Evolutionary conservation across 2,113 vertebrate species (phyloP), one percentile per base, ranked within the genome.

Genomic region (Pterocles orientalis): DNA sequence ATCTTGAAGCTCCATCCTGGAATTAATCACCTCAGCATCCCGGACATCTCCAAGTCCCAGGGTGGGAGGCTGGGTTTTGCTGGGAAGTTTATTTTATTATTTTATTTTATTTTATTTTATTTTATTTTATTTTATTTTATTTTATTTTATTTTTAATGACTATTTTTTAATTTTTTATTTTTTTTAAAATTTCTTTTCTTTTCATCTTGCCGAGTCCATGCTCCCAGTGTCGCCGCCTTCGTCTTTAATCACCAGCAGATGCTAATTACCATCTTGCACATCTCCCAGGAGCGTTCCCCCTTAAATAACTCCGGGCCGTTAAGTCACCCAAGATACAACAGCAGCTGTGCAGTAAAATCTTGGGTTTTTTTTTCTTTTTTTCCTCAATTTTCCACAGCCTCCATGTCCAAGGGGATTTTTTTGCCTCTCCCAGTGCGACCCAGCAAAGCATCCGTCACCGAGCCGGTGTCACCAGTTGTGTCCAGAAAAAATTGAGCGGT

Each of bases 241-340:
- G 9, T 41, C 64, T 90, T 96, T 94, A 96, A 96, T 96, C 93
- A 83, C 81, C 69, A 72, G 61, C 54, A 95, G 90, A 94, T 91
- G 92, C 75, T 94, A 89, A 94, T 95, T 95, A 94, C 34, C 64
- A 81, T 72, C 83, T 88, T 62, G 54, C 54, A 75, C n/a, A 13
- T 92, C 56, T 96, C 94, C 85, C 90, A 71, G 79, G 86, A 94
- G 94, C 5, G 29, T 7, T 94, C 75, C 68, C 81, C 95, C 78
- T 92, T 92, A 94, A 91, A 92, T 94, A 97, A 97, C 88, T 84
- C 75, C 7, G 54, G 71, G 79, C 88, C 0, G 5, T 91, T 84
- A 91, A 91, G 82, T 81, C 95, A 95, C 92, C 6, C 2, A 91
- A 91, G 82, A 73, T 86, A 76, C 20, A 96, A 95, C 62, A 90